Conservation (phyloP, 2,888 invertebrate species). For the Pelosia muscerda region DNA sequence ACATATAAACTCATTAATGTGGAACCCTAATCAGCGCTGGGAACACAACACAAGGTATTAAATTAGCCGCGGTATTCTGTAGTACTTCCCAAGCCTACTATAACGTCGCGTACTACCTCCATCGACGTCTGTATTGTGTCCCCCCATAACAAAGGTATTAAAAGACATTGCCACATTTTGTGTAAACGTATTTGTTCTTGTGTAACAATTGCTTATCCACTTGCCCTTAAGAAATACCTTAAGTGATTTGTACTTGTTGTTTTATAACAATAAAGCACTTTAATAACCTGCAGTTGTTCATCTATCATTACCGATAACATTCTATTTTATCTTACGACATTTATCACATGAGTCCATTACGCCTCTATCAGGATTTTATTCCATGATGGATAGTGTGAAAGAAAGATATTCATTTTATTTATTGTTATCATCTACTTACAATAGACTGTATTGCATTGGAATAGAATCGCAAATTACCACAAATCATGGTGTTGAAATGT, state of each 20-base stretch:
- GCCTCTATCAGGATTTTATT: slow-evolving; percentile 43
- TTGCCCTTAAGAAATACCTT: neutral
- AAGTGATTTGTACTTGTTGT: slow-evolving; percentile 11
- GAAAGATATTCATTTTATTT: slow-evolving; percentile 52
- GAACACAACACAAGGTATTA: too few relatives aligned
- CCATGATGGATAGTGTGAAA: slow-evolving; percentile 51
- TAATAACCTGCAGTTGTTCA: slow-evolving; percentile 13
- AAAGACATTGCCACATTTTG: neutral
- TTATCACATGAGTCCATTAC: slow-evolving; percentile 46
- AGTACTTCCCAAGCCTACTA: too few relatives aligned
- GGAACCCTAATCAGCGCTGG: too few relatives aligned
- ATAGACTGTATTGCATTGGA: slow-evolving; percentile 32
- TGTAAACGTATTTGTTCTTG: neutral
- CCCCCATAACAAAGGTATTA: neutral
- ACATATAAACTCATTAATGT: too few relatives aligned
- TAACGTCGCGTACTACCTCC: too few relatives aligned
- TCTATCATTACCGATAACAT: slow-evolving; percentile 25
- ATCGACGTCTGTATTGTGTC: too few relatives aligned
- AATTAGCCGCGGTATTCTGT: too few relatives aligned
- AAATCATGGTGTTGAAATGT: slow-evolving; percentile 37
- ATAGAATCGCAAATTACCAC: slow-evolving; percentile 34
- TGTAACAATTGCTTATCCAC: neutral
- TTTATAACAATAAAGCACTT: slow-evolving; percentile 23
- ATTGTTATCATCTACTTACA: slow-evolving; percentile 40
- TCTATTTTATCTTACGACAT: slow-evolving; percentile 25